Conservation (phyloP, 2,113 vertebrate genomes). For the Beaufortia kweichowensis region DNA sequence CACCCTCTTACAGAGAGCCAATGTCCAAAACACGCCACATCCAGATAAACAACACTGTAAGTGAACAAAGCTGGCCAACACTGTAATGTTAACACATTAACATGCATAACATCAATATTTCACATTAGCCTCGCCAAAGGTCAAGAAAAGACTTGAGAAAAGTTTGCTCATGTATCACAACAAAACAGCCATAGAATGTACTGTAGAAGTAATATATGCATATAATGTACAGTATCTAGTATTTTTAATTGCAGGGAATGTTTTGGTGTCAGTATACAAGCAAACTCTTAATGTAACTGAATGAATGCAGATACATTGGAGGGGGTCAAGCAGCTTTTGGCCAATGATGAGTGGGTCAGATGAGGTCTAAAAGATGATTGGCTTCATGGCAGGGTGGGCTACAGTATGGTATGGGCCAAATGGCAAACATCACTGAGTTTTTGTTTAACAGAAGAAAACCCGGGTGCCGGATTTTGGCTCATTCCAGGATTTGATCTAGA, state of each 20-base stretch:
- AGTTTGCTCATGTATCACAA: background rate
- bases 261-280: background rate
- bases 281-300: background rate
- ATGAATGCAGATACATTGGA: background rate
- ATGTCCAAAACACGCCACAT: constrained; percentile 65
- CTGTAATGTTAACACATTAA: background rate
- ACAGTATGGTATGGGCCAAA: background rate
- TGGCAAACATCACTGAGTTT: background rate
- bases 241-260: no score
- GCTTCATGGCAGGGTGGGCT: background rate
- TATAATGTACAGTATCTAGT: no score
- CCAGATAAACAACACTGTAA: constrained; percentile 27
- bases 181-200: background rate
- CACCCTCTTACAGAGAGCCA: constrained; percentile 67
- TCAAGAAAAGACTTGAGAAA: background rate
- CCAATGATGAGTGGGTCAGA: constrained; percentile 51
- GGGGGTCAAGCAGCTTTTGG: constrained; percentile 25
- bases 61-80: no score
- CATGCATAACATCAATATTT: background rate
- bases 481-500: background rate
- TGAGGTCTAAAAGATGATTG: constrained; percentile 32
- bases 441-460: background rate
- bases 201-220: no score
- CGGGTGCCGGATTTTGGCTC: background rate
- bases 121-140: background rate